These are phyloP conservation scores for Bombus vancouverensis DNA, from an alignment of 1,140 invertebrate species.

Conservation along the genomic window DNA sequence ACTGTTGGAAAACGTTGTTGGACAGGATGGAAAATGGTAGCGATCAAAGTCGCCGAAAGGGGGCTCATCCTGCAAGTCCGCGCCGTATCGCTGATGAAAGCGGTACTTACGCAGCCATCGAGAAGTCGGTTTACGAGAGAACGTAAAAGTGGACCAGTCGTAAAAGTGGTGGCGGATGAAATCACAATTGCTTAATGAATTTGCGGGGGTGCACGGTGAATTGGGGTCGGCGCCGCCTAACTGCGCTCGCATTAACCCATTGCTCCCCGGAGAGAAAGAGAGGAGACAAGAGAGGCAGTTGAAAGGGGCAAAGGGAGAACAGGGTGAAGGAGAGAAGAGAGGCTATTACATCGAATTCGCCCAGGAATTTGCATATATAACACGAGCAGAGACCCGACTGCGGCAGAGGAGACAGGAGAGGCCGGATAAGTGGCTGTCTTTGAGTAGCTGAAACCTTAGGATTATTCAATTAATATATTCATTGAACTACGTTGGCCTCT, in stretches of 20 bases:
- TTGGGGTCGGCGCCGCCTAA: conserved; percentile 61
- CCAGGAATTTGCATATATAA: conserved; percentile 71
- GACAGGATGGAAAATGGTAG: conserved; percentile 8
- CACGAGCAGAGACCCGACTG: conserved; percentile 36
- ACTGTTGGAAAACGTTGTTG: background rate
- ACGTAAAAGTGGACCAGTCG: conserved; percentile 56
- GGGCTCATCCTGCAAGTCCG: background rate
- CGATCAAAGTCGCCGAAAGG: background rate
- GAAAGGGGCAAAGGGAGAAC: background rate
- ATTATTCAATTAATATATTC: conserved; percentile 73
- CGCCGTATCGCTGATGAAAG: conserved; percentile 29
- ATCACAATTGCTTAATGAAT: conserved; percentile 71
- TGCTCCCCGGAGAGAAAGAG: conserved; percentile 32
- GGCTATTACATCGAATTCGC: conserved; percentile 65
- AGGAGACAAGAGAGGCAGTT: too few species aligned
- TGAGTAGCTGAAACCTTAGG: conserved; percentile 62
- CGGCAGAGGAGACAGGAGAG: conserved; percentile 20
- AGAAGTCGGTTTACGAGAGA: conserved; percentile 38
- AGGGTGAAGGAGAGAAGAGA: conserved; percentile 24
- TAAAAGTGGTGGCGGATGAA: conserved; percentile 65
- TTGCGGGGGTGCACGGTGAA: conserved; percentile 51
- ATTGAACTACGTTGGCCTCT: conserved; percentile 48
- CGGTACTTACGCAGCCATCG: conserved; percentile 22
- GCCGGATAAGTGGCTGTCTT: conserved; percentile 64
- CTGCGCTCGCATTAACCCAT: conserved; percentile 61